Conservation (phyloP, 2,113 vertebrate species). For the Phylloscopus trochilus region DNA sequence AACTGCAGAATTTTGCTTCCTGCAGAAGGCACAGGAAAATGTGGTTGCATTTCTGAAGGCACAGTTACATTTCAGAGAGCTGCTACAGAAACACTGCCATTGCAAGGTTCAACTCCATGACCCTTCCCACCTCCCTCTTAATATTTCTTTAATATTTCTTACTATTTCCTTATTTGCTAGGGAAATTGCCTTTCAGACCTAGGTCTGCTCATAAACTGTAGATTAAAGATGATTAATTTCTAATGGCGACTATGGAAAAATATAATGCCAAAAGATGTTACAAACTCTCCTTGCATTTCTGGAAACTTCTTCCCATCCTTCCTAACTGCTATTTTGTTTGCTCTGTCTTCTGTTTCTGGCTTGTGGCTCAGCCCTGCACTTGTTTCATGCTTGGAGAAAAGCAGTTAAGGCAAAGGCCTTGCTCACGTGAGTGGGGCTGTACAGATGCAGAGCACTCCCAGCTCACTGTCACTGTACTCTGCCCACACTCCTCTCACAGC, state of each 20-base stretch:
- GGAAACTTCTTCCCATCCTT: background rate
- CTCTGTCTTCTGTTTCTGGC: background rate
- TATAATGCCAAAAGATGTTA: background rate
- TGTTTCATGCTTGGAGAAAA: background rate
- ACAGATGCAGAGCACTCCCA: background rate
- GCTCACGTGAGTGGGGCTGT: background rate
- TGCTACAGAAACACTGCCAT: background rate
- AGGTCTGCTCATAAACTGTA: background rate
- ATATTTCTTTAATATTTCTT: background rate
- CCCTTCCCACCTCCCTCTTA: background rate
- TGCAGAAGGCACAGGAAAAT: background rate
- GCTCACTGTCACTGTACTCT: background rate
- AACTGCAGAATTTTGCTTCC: background rate
- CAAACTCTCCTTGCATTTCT: background rate
- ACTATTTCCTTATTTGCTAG: rapidly evolving
- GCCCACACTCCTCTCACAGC: background rate
- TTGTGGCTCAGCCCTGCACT: background rate
- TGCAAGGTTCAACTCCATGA: background rate
- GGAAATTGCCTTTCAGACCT: background rate
- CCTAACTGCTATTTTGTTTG: background rate
- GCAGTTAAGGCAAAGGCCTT: background rate
- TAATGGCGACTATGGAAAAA: background rate
- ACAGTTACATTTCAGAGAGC: background rate
- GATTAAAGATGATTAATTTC: background rate
- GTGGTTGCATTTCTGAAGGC: background rate